Evolutionary conservation across 2,888 invertebrate genomes (phyloP), one percentile per base, ranked within the genome.

Genomic region (Aphidius colemani): DNA sequence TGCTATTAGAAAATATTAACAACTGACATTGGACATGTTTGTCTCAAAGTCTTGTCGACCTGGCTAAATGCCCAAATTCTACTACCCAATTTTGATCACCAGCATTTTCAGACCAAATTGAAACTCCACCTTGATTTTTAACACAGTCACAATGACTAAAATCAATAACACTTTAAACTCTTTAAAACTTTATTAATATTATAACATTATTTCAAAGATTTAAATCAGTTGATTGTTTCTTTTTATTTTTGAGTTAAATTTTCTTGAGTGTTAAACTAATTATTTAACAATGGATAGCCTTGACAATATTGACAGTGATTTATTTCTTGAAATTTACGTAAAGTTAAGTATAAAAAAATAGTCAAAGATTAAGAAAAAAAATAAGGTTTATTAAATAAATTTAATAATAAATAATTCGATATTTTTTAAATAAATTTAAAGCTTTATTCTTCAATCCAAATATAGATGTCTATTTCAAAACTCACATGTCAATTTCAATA

Each of bases 261-360:
- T 18, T 18, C 2, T 39, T 1, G 30, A n/a, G 4, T 44, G 6
- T 48, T 44, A 51, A 40, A 58, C 3, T 45, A 10, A 30, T 30
- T 41, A 7, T 51, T 53, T 46, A 59, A 69, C 64, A 13, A 81
- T 80, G 80, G 80, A 80, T 67, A 74, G 65, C 56, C 63, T 76
- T 61, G 79, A 80, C 63, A 76, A 75, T 67, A 72, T 79, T 66
- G 80, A 79, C 53, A 75, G 72, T 60, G 79, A 79, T 62, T 66
- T 78, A 53, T 71, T 76, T 50, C 70, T 79, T 58, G 73, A 78
- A 61, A 73, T 80, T 68, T 74, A 78, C 68, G 67, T 76, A 57
- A 76, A 80, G 80, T 78, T 80, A 78, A 79, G 79, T 80, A 78
- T 63, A 39, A 30, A 30, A 0, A 30, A 30, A 30, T 30, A 0